A percentile compares a stretch with the other conserved stretches of the same genome.
Evolutionary conservation across 2,888 invertebrate species (phyloP).

Genomic region (Drosophila nigritarsus): DNA sequence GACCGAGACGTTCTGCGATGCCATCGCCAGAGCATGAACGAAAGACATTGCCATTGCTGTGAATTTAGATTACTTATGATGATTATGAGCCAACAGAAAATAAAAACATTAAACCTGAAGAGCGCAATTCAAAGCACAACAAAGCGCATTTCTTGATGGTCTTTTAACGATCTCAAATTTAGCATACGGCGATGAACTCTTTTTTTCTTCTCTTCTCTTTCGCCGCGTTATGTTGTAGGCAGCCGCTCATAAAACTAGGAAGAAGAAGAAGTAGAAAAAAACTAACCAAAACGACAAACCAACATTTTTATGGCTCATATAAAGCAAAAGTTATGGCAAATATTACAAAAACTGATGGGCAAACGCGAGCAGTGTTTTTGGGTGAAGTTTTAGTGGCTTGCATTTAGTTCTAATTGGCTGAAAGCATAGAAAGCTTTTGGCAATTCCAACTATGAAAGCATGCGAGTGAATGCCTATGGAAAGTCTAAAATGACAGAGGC

Average conservation of each 20-base stretch:
- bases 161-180: conserved; percentile 63
- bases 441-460: conserved; percentile 21
- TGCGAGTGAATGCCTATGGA: conserved; percentile 6
- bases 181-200: conserved; percentile 34
- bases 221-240: conserved; percentile 32
- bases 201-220: conserved; percentile 1
- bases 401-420: conserved; percentile 56
- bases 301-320: conserved; percentile 50
- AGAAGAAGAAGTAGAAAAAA: not conserved
- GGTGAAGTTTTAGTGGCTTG: conserved; percentile 44
- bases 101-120: conserved; percentile 7
- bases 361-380: conserved; percentile 21
- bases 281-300: conserved; percentile 13
- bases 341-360: conserved; percentile 32
- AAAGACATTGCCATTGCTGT: conserved; percentile 63
- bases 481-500: conserved; percentile 12
- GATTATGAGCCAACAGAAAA: conserved; percentile 56
- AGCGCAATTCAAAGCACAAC: conserved; percentile 47
- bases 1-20: not conserved
- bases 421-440: conserved; percentile 46
- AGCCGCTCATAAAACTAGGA: conserved; percentile 35
- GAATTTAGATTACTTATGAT: conserved; percentile 77
- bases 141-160: conserved; percentile 63
- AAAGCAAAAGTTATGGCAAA: conserved; percentile 46
- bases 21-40: not conserved